These are phyloP conservation scores for Panulirus ornatus DNA, from an alignment of 1,140 invertebrate genomes.

Conservation along the genomic window DNA sequence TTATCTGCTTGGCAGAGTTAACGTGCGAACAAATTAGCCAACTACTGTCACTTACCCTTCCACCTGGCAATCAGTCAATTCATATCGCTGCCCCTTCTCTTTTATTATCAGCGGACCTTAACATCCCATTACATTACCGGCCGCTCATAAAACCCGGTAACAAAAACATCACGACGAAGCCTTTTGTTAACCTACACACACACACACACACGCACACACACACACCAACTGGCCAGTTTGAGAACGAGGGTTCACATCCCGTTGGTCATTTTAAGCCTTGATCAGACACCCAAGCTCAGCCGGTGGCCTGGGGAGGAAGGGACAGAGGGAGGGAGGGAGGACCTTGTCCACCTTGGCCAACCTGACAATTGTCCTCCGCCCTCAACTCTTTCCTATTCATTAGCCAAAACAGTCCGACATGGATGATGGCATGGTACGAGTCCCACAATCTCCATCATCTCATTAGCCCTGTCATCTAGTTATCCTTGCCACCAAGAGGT, in stretches of 20 bases:
- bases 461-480: too few species aligned
- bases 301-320: too few species aligned
- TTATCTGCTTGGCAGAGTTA: neutral
- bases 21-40: neutral
- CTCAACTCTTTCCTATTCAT: conserved; percentile 1
- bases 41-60: neutral
- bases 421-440: too few species aligned
- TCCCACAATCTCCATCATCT: too few species aligned
- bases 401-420: neutral
- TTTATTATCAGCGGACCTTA: neutral
- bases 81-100: neutral
- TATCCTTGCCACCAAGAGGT: too few species aligned
- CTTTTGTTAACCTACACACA: neutral
- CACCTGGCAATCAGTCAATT: conserved; percentile 7
- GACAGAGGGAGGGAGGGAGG: too few species aligned
- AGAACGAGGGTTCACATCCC: too few species aligned
- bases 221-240: neutral
- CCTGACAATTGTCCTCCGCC: neutral
- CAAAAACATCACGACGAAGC: too few species aligned
- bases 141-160: neutral
- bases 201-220: conserved; percentile 3
- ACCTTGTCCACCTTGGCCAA: neutral
- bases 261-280: too few species aligned
- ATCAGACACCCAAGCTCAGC: too few species aligned
- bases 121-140: conserved; percentile 8